These are phyloP conservation scores for Melolontha melolontha DNA, from an alignment of 2,888 invertebrate genomes.

Conservation along the genomic window DNA sequence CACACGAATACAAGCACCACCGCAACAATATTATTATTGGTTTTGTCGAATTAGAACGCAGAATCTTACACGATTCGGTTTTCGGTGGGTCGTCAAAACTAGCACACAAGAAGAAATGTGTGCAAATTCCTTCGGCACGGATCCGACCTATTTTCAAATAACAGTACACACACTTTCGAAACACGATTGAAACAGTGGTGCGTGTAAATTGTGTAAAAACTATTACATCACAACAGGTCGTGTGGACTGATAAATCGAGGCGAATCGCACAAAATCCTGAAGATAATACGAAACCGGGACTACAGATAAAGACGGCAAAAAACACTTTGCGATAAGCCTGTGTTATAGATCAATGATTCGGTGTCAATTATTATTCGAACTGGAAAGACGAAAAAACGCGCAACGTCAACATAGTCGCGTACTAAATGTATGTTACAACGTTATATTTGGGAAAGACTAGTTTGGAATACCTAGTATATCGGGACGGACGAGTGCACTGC, in stretches of 20 bases:
- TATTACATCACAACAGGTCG: constrained; percentile 58
- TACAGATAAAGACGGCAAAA: constrained; percentile 13
- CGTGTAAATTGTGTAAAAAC: constrained; percentile 46
- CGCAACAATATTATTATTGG: not conserved
- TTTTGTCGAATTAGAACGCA: not conserved
- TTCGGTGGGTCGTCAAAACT: constrained; percentile 37
- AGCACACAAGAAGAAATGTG: constrained; percentile 41
- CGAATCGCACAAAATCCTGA: constrained; percentile 11
- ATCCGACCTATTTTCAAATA: constrained; percentile 54
- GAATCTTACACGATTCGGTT: constrained; percentile 10
- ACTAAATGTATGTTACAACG: constrained; percentile 55
- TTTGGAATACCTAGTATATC: constrained; percentile 47
- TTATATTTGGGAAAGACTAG: constrained; percentile 61
- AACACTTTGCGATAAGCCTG: constrained; percentile 7
- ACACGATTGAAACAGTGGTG: constrained; percentile 48
- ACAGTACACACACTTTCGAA: constrained; percentile 54
- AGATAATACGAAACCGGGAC: constrained; percentile 31
- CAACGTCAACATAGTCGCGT: constrained; percentile 53
- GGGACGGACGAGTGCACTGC: constrained; percentile 57
- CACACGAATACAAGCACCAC: not conserved
- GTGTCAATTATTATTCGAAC: constrained; percentile 10
- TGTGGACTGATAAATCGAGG: constrained; percentile 22
- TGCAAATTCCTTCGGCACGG: constrained; percentile 46
- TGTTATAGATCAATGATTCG: constrained; percentile 17
- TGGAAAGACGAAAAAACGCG: constrained; percentile 46